Percentiles rank a stretch among this genome's conserved stretches.
Conservation (phyloP, 2,797 vertebrate genomes). For the Onychomys leucogaster region DNA sequence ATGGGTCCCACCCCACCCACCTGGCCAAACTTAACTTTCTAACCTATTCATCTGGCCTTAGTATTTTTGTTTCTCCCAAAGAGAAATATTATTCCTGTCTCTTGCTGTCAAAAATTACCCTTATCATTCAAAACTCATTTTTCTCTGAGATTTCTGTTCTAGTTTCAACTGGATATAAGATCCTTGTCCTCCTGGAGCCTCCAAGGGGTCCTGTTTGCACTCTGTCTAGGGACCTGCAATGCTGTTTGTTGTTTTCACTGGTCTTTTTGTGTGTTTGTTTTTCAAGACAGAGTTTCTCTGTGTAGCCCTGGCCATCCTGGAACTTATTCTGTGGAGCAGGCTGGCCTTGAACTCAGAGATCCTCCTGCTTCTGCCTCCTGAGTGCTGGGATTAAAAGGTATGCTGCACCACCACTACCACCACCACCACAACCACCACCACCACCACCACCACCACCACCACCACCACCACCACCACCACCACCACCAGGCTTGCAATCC, state of each 20-base stretch:
- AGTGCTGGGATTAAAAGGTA: too few relatives aligned
- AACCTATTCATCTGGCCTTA: neutral
- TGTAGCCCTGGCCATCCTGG: too few relatives aligned
- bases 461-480: too few relatives aligned
- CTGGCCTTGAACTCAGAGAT: too few relatives aligned
- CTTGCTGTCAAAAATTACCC: neutral
- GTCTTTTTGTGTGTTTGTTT: too few relatives aligned
- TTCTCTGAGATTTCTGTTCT: neutral
- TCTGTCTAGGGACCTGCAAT: neutral
- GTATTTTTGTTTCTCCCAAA: neutral
- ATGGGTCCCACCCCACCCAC: neutral
- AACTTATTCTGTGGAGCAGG: too few relatives aligned
- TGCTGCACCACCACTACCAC: too few relatives aligned
- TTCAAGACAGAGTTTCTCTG: too few relatives aligned
- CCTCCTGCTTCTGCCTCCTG: too few relatives aligned
- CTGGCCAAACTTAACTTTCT: neutral
- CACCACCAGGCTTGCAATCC: neutral
- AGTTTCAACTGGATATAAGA: neutral
- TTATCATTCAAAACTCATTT: conserved; percentile 30
- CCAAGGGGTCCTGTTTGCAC: neutral
- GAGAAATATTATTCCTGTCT: neutral
- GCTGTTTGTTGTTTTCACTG: neutral
- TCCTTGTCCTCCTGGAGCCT: neutral
- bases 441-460: too few relatives aligned
- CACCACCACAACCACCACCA: too few relatives aligned